These are phyloP conservation scores for Incurvaria masculella DNA, from an alignment of 2,888 invertebrate species.

Conservation along the genomic window DNA sequence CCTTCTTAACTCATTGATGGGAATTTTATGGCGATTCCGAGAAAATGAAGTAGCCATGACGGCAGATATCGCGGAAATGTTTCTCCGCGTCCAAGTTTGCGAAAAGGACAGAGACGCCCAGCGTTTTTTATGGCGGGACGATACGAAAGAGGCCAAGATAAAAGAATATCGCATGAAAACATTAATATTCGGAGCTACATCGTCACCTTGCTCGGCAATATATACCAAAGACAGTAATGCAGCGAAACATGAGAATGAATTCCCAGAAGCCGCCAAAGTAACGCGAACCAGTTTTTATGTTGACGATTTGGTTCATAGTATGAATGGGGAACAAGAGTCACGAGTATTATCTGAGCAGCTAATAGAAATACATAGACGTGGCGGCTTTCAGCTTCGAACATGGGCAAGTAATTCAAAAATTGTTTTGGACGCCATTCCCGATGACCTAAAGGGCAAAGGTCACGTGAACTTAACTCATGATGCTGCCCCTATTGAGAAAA, in stretches of 20 bases:
- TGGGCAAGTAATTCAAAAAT: neutral
- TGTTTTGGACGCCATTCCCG: neutral
- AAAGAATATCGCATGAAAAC: slow-evolving; percentile 12
- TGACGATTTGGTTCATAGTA: slow-evolving; percentile 12
- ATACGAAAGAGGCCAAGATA: neutral
- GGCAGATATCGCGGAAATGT: neutral
- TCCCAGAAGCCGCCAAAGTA: slow-evolving; percentile 6
- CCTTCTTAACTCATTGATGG: neutral
- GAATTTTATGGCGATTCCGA: neutral
- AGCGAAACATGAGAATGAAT: no score
- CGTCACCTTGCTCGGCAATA: slow-evolving; percentile 12
- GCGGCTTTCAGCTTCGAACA: neutral
- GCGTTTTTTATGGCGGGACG: neutral
- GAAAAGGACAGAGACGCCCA: neutral
- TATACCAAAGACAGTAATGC: slow-evolving; percentile 13
- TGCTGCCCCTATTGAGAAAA: neutral
- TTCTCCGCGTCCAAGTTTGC: neutral
- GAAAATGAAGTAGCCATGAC: neutral
- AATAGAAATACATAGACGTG: neutral
- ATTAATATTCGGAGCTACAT: slow-evolving; percentile 14
- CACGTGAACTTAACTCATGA: neutral
- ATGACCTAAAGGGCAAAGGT: neutral
- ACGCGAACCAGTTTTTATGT: no score
- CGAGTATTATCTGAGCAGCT: neutral
- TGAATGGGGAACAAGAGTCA: slow-evolving; percentile 3